These are phyloP conservation scores for Eupithecia tripunctaria DNA, from an alignment of 2,888 invertebrate species.

Conservation along the genomic window DNA sequence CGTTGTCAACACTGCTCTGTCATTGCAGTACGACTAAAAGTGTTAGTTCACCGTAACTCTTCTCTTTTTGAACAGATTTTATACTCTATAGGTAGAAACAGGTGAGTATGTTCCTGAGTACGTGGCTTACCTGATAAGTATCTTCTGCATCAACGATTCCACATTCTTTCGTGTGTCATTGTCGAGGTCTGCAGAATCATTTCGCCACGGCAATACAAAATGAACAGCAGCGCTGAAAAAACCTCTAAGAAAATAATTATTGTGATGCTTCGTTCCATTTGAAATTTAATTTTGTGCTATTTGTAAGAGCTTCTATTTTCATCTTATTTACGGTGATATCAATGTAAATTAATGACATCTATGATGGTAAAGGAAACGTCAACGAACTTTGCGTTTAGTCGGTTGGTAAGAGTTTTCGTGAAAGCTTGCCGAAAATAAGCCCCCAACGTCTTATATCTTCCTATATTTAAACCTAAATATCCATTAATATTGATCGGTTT, in stretches of 20 bases:
- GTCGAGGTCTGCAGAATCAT: slow-evolving; percentile 13
- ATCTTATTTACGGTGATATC: slow-evolving; percentile 29
- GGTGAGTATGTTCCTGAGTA: too few relatives aligned
- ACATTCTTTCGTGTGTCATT: slow-evolving; percentile 15
- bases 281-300: slow-evolving; percentile 27
- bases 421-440: background rate
- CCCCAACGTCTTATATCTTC: background rate
- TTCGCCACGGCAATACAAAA: slow-evolving; percentile 24
- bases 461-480: background rate
- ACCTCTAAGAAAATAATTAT: slow-evolving; percentile 9
- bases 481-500: slow-evolving; percentile 1
- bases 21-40: too few relatives aligned
- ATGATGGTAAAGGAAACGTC: slow-evolving; percentile 21
- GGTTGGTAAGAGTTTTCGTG: background rate
- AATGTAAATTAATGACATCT: slow-evolving; percentile 26
- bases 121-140: too few relatives aligned
- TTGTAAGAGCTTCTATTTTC: slow-evolving; percentile 33
- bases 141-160: slow-evolving; percentile 10
- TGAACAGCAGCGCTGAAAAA: slow-evolving; percentile 19
- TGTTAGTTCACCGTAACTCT: too few relatives aligned
- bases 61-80: too few relatives aligned
- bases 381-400: background rate
- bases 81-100: too few relatives aligned
- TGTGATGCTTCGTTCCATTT: slow-evolving; percentile 26
- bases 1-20: too few relatives aligned